Base-by-base conservation (phyloP, 2,888 invertebrate species). In the Harpalus rubripes region DNA sequence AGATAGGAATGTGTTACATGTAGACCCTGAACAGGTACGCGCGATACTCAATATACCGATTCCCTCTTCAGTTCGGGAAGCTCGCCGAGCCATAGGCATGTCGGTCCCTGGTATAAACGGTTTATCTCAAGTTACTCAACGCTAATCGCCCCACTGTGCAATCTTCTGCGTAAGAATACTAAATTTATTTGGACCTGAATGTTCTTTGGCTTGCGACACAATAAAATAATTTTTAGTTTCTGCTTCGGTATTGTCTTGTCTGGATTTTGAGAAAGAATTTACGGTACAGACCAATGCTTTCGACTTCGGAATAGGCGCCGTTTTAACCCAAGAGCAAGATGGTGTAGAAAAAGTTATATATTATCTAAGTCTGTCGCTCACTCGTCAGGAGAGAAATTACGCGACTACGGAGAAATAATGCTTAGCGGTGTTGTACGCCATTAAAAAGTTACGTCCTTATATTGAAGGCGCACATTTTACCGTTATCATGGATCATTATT, bases 331-430 rank as follows among this genome's bases (percentile, higher is more conserved):
- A 8, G 6, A 22, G 7, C 12, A 63, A 7, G 63, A 63, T 2
- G 63, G 18, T 22, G 22, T 12, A 15, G 59, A 63, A 22, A 63
- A 63, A 7, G 63, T 63, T 3, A 22, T 63, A 3, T 63, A 22
- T 26, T 63, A 63, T 26, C 7, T 63, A 6, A 18, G 18, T 22
- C 63, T 7, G 32, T 63, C 18, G 0, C 63, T 63, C 10, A 22
- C 63, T 1, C 63, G 63, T 22, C 63, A 63, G 10, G 63, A 63
- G 10, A 16, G 63, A 26, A 22, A 63, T 26, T 63, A 22, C 22
- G 1, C 63, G 4, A 63, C 63, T 8, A 63, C 63, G 6, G 26
- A 63, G 10, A 16, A 63, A 63, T 7, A 63, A 26, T 18, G 15
- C 1, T 12, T 63, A 1, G 63, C 63, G 1, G 7, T 63, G 1